A percentile compares a stretch with the other conserved stretches of the same genome.
phyloP scores from a whole-genome alignment of 2,888 invertebrate species.

The Dolomedes plantarius region DNA sequence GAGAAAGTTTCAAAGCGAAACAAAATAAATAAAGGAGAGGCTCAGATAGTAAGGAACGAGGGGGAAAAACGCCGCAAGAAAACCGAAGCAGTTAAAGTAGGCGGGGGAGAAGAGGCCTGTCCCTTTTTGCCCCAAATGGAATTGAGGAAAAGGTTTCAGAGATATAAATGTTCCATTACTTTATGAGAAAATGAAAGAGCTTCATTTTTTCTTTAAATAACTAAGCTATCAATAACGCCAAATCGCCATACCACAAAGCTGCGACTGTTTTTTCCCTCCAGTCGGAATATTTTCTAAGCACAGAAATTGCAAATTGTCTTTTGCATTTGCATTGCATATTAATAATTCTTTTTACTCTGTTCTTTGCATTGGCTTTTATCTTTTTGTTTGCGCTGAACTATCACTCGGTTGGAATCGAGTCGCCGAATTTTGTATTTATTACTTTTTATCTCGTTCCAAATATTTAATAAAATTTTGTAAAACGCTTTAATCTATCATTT shows the following conservation, averaged over 20 bases:
- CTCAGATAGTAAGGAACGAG: constrained; percentile 53
- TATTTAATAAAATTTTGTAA: neutral
- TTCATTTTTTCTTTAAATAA: constrained; percentile 63
- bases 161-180: constrained; percentile 72
- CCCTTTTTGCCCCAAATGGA: constrained; percentile 69
- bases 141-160: constrained; percentile 65
- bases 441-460: neutral
- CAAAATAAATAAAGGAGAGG: constrained; percentile 70
- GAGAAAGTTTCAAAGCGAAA: constrained; percentile 70
- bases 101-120: constrained; percentile 40
- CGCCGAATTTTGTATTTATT: neutral
- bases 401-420: neutral
- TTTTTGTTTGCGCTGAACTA: neutral
- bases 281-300: constrained; percentile 45
- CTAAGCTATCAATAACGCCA: constrained; percentile 63
- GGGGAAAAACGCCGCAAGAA: constrained; percentile 66
- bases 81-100: constrained; percentile 70
- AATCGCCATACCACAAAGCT: constrained; percentile 19
- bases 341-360: constrained; percentile 42
- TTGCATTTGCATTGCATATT: constrained; percentile 35
- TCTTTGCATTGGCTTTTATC: neutral
- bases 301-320: constrained; percentile 36
- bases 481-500: neutral
- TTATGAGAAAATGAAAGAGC: constrained; percentile 72
- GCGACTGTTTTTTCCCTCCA: constrained; percentile 43